phyloP scores from a whole-genome alignment of 2,113 vertebrate species.

The Pimephales promelas region DNA sequence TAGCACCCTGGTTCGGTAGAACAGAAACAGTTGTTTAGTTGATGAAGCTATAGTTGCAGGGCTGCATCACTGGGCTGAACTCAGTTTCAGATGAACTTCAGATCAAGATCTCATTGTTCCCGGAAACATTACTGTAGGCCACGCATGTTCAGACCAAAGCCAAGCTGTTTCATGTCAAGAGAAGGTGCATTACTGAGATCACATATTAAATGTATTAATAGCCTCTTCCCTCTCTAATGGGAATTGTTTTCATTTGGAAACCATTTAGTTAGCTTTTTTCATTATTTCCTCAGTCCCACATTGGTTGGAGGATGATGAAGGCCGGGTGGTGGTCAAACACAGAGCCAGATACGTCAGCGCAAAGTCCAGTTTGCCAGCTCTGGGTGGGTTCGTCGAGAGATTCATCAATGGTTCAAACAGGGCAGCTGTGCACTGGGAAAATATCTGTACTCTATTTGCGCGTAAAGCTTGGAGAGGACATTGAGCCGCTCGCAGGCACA shows the following conservation, averaged over 20 bases:
- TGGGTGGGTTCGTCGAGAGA: slow-evolving; percentile 31
- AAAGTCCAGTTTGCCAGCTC: slow-evolving; percentile 48
- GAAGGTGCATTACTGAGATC: slow-evolving; percentile 63
- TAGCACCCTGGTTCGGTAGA: slow-evolving; percentile 7
- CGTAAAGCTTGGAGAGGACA: slow-evolving; percentile 52
- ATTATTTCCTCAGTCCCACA: slow-evolving; percentile 62
- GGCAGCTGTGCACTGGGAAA: slow-evolving; percentile 22
- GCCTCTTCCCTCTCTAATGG: slow-evolving; percentile 39
- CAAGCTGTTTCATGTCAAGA: slow-evolving; percentile 61
- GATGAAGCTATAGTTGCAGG: slow-evolving; percentile 30
- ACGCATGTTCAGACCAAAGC: slow-evolving; percentile 26
- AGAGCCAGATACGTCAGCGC: slow-evolving; percentile 47
- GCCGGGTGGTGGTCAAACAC: slow-evolving; percentile 51
- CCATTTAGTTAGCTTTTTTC: slow-evolving; percentile 62
- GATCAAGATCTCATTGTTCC: slow-evolving; percentile 52
- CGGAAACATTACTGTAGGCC: slow-evolving; percentile 59
- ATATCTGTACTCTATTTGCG: slow-evolving; percentile 34
- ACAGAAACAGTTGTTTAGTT: slow-evolving; percentile 29
- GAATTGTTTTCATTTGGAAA: slow-evolving; percentile 68
- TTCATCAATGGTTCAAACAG: slow-evolving; percentile 16
- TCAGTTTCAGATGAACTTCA: not conserved
- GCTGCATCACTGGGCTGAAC: slow-evolving; percentile 33
- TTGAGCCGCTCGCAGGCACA: slow-evolving; percentile 55
- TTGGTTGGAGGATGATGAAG: slow-evolving; percentile 59
- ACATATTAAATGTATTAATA: slow-evolving; percentile 67